These are phyloP conservation scores for Pseudachorutes palmiensis DNA, from an alignment of 1,140 invertebrate genomes.

Conservation along the genomic window DNA sequence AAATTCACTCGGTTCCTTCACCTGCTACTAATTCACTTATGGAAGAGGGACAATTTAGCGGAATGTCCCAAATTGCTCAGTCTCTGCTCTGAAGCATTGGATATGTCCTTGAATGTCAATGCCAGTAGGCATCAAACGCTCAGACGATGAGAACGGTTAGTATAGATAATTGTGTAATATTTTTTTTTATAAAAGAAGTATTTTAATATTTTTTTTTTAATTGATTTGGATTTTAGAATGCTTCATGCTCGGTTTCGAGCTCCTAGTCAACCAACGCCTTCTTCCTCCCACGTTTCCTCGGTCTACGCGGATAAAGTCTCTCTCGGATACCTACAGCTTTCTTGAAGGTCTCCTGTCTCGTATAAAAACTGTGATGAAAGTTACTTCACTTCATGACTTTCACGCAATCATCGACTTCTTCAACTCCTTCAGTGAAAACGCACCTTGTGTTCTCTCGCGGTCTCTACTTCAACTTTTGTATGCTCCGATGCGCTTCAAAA, in stretches of 20 bases:
- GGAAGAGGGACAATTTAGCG: conserved; percentile 29
- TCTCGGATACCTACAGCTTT: conserved; percentile 73
- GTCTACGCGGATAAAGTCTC: conserved; percentile 84
- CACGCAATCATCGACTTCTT: conserved; percentile 71
- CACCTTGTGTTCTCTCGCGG: conserved; percentile 87
- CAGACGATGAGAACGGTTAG: conserved; percentile 27
- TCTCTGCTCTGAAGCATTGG: conserved; percentile 26
- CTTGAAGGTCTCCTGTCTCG: conserved; percentile 70
- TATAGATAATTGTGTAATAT: conserved; percentile 9
- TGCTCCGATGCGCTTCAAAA: conserved; percentile 49
- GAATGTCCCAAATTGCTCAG: conserved; percentile 30
- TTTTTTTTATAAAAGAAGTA: background rate
- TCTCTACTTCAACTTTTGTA: conserved; percentile 81
- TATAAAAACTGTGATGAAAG: conserved; percentile 71
- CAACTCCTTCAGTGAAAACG: conserved; percentile 77
- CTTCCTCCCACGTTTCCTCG: conserved; percentile 95
- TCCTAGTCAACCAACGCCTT: conserved; percentile 86
- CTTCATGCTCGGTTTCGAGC: conserved; percentile 77
- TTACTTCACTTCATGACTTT: conserved; percentile 49
- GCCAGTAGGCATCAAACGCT: conserved; percentile 23
- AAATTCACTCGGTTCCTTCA: conserved; percentile 38
- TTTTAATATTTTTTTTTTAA: conserved; percentile 8
- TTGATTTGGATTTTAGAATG: conserved; percentile 16
- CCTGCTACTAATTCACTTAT: conserved; percentile 35
- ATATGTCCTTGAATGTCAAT: conserved; percentile 24